Conservation (phyloP, 1,140 invertebrate species). For the Nasonia giraulti region DNA sequence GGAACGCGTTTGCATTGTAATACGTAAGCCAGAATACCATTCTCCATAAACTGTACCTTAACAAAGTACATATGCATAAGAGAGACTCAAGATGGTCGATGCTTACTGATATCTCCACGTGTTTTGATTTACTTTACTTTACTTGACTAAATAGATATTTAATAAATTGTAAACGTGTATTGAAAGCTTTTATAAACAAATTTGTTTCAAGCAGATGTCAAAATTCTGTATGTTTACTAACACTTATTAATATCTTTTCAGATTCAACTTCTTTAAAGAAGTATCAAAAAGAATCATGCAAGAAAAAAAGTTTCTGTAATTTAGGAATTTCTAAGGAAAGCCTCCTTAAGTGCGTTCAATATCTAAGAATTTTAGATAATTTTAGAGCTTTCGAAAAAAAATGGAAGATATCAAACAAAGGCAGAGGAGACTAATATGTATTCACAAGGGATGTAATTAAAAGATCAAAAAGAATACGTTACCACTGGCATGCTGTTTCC, state of each 20-base stretch:
- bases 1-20: neutral
- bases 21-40: neutral
- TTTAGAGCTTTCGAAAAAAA: neutral
- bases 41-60: neutral
- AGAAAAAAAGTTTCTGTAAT: neutral
- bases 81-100: conserved; percentile 47
- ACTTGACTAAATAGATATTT: neutral
- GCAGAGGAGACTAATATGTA: conserved; percentile 29
- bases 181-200: neutral
- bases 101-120: conserved; percentile 66
- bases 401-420: conserved; percentile 50
- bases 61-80: too few species aligned
- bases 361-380: neutral
- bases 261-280: conserved; percentile 20
- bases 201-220: conserved; percentile 64
- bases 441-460: conserved; percentile 4
- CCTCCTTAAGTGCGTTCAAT: too few species aligned
- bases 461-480: conserved; percentile 56
- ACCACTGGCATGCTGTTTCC: conserved; percentile 73
- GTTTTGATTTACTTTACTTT: conserved; percentile 53
- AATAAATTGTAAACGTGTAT: neutral
- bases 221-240: conserved; percentile 62
- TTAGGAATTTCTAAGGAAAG: neutral
- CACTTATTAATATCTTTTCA: conserved; percentile 10
- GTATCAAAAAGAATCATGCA: conserved; percentile 47